phyloP scores from a whole-genome alignment of 2,113 vertebrate genomes.

The Albula glossodonta region DNA sequence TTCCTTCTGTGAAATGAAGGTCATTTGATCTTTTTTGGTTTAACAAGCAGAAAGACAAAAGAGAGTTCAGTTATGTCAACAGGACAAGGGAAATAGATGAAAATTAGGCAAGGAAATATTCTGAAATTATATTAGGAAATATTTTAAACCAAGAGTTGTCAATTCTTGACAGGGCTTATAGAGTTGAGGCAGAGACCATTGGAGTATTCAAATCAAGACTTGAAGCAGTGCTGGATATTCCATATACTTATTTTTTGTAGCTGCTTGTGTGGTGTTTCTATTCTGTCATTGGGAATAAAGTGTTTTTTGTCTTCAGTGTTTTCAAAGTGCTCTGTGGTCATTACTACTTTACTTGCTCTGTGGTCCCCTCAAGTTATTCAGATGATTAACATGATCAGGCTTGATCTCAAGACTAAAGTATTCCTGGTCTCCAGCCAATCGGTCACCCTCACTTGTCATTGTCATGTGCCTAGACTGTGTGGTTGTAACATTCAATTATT shows the following conservation, averaged over 20 bases:
- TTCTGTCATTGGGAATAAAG: not conserved
- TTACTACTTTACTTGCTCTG: not conserved
- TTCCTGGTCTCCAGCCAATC: not conserved
- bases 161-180: no score
- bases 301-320: not conserved
- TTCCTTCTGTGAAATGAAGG: no score
- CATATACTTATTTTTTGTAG: not conserved
- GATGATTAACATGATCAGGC: not conserved
- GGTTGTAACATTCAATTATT: not conserved
- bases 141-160: no score
- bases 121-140: no score
- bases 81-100: no score
- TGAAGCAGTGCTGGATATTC: no score
- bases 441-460: not conserved
- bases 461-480: not conserved
- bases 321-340: not conserved
- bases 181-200: no score
- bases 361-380: not conserved
- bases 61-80: no score
- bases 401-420: not conserved
- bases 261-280: not conserved
- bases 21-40: no score
- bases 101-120: no score
- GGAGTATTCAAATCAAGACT: no score
- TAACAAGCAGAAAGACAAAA: no score